These are phyloP conservation scores for Corbicula japonica DNA, from an alignment of 2,888 invertebrate species.

Conservation along the genomic window DNA sequence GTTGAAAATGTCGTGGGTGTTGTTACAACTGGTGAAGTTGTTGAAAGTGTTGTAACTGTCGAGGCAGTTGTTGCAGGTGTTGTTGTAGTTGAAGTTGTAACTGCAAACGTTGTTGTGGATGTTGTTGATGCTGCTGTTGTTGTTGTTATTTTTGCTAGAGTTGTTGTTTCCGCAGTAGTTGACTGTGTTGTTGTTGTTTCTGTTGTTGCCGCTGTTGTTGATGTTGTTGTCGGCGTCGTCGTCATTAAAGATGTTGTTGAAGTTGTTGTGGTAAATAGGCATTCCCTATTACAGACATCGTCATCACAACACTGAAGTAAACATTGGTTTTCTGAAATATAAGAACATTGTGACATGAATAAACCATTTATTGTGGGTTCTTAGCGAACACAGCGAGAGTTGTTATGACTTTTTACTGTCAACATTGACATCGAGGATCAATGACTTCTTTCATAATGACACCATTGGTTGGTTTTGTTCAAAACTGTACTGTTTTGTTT, in stretches of 20 bases:
- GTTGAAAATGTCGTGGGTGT: background rate
- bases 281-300: conserved; percentile 11
- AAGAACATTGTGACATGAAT: no score
- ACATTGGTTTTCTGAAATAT: conserved; percentile 12
- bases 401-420: no score
- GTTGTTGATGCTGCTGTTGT: background rate
- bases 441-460: no score
- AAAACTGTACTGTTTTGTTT: no score
- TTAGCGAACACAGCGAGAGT: no score
- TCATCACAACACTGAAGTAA: conserved; percentile 22
- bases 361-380: no score
- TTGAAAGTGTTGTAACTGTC: background rate
- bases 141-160: background rate
- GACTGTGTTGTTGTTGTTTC: background rate
- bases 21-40: background rate
- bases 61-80: background rate
- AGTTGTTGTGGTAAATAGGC: background rate
- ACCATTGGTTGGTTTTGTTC: no score
- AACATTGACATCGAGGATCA: no score
- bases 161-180: background rate
- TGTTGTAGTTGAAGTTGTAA: background rate
- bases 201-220: background rate
- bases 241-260: background rate
- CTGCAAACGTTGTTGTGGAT: background rate
- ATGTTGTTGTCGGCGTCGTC: no score